Evolutionary conservation across 2,888 invertebrate species (phyloP), one percentile per base, ranked within the genome.

Genomic region (Tenthredo amoena): DNA sequence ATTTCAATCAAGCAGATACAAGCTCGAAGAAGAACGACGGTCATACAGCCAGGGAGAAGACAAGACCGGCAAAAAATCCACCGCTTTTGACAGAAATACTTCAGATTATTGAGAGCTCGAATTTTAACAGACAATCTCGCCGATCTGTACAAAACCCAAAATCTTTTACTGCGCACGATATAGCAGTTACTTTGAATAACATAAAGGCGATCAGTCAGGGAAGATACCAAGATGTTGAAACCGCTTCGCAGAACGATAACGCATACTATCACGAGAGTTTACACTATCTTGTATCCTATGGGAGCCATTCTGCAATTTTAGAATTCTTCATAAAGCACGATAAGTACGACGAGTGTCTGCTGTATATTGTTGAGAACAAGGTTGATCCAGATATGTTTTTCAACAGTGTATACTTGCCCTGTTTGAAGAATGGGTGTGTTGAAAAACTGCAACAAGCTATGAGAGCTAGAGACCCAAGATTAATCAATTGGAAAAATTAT

Each of bases 221-320:
- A 34, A 93, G 93, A 84, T 93, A 92, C 79, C 88, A 88, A 0
- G 89, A 88, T 9, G 85, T 88, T 26, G 84, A 90, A 85, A 79
- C 86, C 43, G 85, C 87, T 0, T 88, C 86, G 76, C 88, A 88
- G 2, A 88, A 83, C 2, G 87, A 85, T 43, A 91, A 88, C 58
- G 74, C 91, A 43, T 91, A 92, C 18, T 92, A 96, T 89, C 96
- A 96, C 86, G 98, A 98, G 93, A 97, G 97, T 89, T 93, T 97
- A 1, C 97, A 96, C 92, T 99, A 98, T 93, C 94, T 98, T 3
- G 95, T 95, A 3, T 96, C 96, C 86, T 98, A 98, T 90, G 98
- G 98, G 0, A 96, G 96, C 3, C 96, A 96, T 90, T 94, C 95
- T 0, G 96, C 96, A 12, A 95, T 97, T 84, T 95, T 98, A 84